Evolutionary conservation across 2,888 invertebrate species (phyloP), one percentile per base, ranked within the genome.

Genomic region (Leptinotarsa peninsularis): DNA sequence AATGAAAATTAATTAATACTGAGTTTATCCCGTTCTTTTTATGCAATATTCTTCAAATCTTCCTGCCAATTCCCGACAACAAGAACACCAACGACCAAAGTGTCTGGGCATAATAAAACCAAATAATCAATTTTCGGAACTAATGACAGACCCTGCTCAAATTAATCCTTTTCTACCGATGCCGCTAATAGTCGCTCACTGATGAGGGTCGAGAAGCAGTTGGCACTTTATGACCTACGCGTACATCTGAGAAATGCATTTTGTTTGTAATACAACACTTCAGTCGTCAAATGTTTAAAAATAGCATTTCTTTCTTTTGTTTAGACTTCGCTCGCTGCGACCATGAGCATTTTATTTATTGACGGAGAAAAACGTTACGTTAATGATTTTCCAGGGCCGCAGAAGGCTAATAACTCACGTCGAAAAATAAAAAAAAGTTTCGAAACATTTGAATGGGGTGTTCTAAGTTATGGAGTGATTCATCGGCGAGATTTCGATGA

Each of bases 91-190:
- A 52, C 52, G 52, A n/a, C 63, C 17, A 14, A 33, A 27, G 63
- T 33, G 63, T 63, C 63, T 63, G 63, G 18, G 17, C 43, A 63
- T 43, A 63, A 63, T 63, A 63, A 63, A 63, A 63, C 43, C 3
- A 43, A 63, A 43, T 63, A 63, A 33, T 63, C 63, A 63, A 63
- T 63, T 63, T 63, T 63, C 1, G 18, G 33, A 63, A 63, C 43
- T 63, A 63, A 63, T 43, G 63, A 63, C 63, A 63, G 43, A 18
- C 33, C 27, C 43, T 18, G 43, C 63, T 75, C 72, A 72, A 75
- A 75, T 75, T 75, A 75, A 75, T 75, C 72, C 69, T 75, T 68
- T 75, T 72, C 72, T 69, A 75, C 75, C 58, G 66, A 72, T 50
- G 72, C 75, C 75, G 75, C 75, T 75, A 72, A 75, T 75, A 72